A percentile compares a stretch with the other conserved stretches of the same genome.
Evolutionary conservation across 2,888 invertebrate genomes (phyloP).

Genomic region (Dryococelus australis): DNA sequence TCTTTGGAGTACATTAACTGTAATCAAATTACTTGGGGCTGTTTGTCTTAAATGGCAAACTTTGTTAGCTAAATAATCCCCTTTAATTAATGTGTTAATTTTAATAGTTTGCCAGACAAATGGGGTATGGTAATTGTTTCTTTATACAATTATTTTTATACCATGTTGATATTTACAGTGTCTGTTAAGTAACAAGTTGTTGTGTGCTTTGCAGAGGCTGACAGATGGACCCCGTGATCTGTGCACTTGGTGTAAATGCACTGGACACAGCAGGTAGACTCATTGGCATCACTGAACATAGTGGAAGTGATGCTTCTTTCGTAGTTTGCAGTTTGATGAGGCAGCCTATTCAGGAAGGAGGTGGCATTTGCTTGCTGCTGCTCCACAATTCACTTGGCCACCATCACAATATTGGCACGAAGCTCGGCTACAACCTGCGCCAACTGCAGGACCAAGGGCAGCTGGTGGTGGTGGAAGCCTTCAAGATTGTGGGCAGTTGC

Average conservation of each 20-base stretch:
- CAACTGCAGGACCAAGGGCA: slow-evolving; percentile 60
- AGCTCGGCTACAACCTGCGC: slow-evolving; percentile 75
- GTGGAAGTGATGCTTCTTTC: slow-evolving; percentile 76
- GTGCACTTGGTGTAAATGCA: slow-evolving; percentile 71
- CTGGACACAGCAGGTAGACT: slow-evolving; percentile 63
- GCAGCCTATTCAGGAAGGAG: slow-evolving; percentile 66
- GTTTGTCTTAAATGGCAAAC: too few species aligned
- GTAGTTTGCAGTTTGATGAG: slow-evolving; percentile 71
- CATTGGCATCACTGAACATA: slow-evolving; percentile 73
- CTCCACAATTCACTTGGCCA: slow-evolving; percentile 76
- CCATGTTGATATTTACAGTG: too few species aligned
- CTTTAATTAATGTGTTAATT: too few species aligned
- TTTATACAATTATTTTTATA: too few species aligned
- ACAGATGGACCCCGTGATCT: slow-evolving; percentile 58
- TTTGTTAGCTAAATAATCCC: too few species aligned
- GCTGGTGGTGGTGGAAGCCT: slow-evolving; percentile 64
- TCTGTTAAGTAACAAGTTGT: too few species aligned
- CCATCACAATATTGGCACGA: slow-evolving; percentile 76
- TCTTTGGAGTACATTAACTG: too few species aligned
- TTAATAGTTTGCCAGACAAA: too few species aligned
- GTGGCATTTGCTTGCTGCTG: slow-evolving; percentile 68
- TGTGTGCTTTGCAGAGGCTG: neutral
- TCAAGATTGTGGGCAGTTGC: slow-evolving; percentile 55
- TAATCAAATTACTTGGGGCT: too few species aligned
- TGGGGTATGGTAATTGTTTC: too few species aligned